Conservation (phyloP, 2,797 vertebrate genomes). For the Adelosebastes latens region DNA sequence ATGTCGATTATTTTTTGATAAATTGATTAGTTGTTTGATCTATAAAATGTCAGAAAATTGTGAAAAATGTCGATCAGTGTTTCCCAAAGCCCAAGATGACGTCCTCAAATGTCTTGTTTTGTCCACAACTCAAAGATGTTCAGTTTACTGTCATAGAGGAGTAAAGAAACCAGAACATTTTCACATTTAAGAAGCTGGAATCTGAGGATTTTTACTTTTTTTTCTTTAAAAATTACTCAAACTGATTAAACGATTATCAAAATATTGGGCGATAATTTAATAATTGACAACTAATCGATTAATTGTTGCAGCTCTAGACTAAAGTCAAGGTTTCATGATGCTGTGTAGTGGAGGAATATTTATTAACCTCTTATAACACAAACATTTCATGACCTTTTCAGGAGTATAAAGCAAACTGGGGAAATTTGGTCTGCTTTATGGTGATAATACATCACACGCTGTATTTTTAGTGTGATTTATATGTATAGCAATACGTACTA, state of each 20-base stretch:
- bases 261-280: no score
- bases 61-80: no score
- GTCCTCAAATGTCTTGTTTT: accelerated
- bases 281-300: no score
- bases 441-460: not conserved
- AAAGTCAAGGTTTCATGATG: not conserved
- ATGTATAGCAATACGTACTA: not conserved
- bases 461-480: not conserved
- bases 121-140: no score
- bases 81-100: no score
- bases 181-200: no score
- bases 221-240: no score
- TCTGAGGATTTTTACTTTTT: accelerated
- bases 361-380: not conserved
- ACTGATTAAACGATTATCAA: no score
- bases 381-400: not conserved
- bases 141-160: no score
- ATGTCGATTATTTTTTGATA: no score
- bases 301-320: not conserved
- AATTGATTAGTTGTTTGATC: no score
- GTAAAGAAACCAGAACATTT: accelerated
- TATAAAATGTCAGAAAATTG: no score
- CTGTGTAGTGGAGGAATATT: not conserved
- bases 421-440: not conserved
- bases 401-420: not conserved